Conservation (phyloP, 2,888 invertebrate species). For the Nomada ferruginata region DNA sequence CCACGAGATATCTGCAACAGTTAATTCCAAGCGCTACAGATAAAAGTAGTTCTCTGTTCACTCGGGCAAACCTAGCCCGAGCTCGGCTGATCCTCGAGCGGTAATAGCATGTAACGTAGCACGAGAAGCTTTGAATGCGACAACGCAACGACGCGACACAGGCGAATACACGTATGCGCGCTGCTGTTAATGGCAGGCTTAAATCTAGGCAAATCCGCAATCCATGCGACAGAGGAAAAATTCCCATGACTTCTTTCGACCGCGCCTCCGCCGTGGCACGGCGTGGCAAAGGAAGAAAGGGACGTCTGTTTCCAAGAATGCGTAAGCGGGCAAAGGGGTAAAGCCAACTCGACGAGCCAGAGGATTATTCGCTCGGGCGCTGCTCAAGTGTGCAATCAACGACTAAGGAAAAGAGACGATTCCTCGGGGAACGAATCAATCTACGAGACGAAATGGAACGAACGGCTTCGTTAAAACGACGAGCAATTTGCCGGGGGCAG, state of each 20-base stretch:
- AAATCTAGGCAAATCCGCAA: constrained; percentile 12
- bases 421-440: constrained; percentile 70
- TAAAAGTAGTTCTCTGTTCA: background rate
- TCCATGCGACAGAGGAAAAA: constrained; percentile 5
- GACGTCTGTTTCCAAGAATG: constrained; percentile 8
- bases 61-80: background rate
- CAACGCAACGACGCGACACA: constrained; percentile 11
- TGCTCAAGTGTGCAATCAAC: constrained; percentile 34
- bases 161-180: constrained; percentile 17
- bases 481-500: constrained; percentile 55
- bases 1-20: background rate
- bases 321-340: background rate
- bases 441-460: constrained; percentile 60
- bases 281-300: constrained; percentile 5
- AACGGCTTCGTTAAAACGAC: constrained; percentile 70
- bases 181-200: constrained; percentile 20
- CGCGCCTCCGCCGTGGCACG: background rate
- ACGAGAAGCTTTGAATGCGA: background rate
- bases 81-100: background rate
- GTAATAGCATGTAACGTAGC: background rate
- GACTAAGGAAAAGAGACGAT: constrained; percentile 47
- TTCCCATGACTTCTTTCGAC: background rate
- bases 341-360: constrained; percentile 4
- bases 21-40: background rate
- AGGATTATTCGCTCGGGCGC: constrained; percentile 10